phyloP scores from a whole-genome alignment of 1,140 invertebrate species.

The Schmidtea mediterranea region DNA sequence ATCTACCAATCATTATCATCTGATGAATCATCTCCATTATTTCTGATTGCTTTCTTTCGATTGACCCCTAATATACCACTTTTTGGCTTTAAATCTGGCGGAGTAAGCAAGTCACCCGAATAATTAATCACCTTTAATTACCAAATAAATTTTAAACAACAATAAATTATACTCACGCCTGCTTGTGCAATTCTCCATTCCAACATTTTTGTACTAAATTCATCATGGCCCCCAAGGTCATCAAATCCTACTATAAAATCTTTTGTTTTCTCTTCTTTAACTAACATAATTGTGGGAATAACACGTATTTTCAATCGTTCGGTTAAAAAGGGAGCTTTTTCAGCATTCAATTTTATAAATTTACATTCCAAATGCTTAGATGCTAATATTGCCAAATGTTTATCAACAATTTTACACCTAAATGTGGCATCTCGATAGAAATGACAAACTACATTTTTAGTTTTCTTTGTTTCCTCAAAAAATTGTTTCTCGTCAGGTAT shows the following conservation, averaged over 20 bases:
- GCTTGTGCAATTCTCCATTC: slow-evolving; percentile 60
- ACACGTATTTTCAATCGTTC: slow-evolving; percentile 61
- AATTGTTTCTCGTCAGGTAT: slow-evolving; percentile 68
- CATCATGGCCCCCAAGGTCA: slow-evolving; percentile 67
- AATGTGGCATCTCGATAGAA: slow-evolving; percentile 40
- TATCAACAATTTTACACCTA: slow-evolving; percentile 66
- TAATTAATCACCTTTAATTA: no score
- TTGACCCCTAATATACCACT: no score
- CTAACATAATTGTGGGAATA: slow-evolving; percentile 57
- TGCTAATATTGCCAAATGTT: slow-evolving; percentile 57
- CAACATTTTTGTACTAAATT: slow-evolving; percentile 67
- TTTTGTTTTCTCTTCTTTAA: slow-evolving; percentile 48
- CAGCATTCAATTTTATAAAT: slow-evolving; percentile 69
- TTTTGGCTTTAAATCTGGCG: no score
- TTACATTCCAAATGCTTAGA: slow-evolving; percentile 60
- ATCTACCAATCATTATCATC: no score
- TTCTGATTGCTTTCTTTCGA: no score
- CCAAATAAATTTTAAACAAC: no score
- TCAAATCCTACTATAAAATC: slow-evolving; percentile 81
- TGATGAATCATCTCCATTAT: no score
- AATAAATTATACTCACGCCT: no score
- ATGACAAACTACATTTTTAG: slow-evolving; percentile 63
- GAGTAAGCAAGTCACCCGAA: no score
- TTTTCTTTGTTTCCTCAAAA: slow-evolving; percentile 70
- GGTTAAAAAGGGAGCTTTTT: slow-evolving; percentile 56